A percentile compares a stretch with the other conserved stretches of the same genome.
These are phyloP conservation scores for Calliphora vomitoria DNA, from an alignment of 2,888 invertebrate genomes.

Conservation along the genomic window DNA sequence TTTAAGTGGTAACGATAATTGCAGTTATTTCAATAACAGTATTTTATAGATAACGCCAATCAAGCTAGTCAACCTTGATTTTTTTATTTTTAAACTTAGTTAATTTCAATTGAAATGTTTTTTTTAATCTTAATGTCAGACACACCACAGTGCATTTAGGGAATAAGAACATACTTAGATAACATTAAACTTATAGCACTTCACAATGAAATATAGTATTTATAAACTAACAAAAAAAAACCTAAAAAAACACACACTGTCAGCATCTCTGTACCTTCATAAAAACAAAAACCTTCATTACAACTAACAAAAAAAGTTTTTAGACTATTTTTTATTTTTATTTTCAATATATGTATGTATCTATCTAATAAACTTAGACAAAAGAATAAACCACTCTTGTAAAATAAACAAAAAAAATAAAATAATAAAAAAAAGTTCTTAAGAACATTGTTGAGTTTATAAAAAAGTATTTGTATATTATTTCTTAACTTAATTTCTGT, in stretches of 20 bases:
- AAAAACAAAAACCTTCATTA: conserved; percentile 75
- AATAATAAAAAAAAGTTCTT: conserved; percentile 45
- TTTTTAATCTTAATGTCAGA: not conserved
- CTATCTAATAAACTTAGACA: conserved; percentile 21
- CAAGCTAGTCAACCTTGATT: no score
- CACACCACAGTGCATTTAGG: conserved; percentile 40
- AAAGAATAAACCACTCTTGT: conserved; percentile 5
- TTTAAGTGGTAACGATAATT: no score
- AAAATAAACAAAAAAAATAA: conserved; percentile 24
- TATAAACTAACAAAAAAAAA: conserved; percentile 37
- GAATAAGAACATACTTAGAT: conserved; percentile 8
- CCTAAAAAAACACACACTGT: conserved; percentile 75
- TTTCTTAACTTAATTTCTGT: conserved; percentile 47
- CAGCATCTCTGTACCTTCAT: conserved; percentile 81
- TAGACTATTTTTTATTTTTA: conserved; percentile 29
- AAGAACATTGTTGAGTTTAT: conserved; percentile 66
- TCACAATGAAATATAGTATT: conserved; percentile 35
- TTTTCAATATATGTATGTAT: conserved; percentile 25
- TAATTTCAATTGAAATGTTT: no score
- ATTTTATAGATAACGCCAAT: no score
- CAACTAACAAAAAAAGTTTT: conserved; percentile 54
- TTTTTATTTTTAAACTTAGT: no score
- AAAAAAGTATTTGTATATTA: conserved; percentile 23
- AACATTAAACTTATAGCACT: conserved; percentile 44
- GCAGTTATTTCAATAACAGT: no score